Evolutionary conservation across 2,113 vertebrate genomes (phyloP).

Genomic region (Poeciliopsis occidentalis): DNA sequence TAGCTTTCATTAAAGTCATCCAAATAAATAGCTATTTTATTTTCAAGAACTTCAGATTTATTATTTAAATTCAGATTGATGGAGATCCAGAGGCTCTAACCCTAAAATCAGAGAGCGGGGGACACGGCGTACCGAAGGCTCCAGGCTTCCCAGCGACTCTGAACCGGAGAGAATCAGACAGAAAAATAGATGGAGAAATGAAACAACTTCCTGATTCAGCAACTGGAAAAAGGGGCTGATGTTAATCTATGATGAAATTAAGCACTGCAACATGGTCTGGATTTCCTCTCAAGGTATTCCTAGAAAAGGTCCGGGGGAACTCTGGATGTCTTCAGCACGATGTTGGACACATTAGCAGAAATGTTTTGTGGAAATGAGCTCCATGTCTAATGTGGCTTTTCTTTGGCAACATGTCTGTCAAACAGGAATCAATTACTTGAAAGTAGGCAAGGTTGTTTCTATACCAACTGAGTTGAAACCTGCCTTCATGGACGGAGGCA

Average conservation of each 20-base stretch:
- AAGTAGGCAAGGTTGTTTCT: neutral
- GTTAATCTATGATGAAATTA: constrained; percentile 47
- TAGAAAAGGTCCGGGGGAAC: constrained; percentile 21
- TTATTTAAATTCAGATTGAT: neutral
- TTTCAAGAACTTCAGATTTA: neutral
- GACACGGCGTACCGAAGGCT: neutral
- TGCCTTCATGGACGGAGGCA: neutral
- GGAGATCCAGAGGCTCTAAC: neutral
- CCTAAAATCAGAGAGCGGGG: neutral
- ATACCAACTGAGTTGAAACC: neutral
- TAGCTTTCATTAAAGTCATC: no score
- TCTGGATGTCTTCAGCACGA: constrained; percentile 13
- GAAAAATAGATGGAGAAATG: constrained; percentile 24
- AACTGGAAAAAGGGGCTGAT: constrained; percentile 50
- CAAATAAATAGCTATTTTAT: neutral
- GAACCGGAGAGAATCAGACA: neutral
- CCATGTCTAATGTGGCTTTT: constrained; percentile 11
- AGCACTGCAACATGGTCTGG: constrained; percentile 31
- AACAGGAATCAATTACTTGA: neutral
- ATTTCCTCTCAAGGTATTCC: constrained; percentile 48
- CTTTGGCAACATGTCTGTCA: constrained; percentile 2
- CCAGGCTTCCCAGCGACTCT: neutral
- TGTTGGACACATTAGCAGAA: constrained; percentile 38
- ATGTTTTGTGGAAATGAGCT: constrained; percentile 41
- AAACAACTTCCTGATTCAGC: constrained; percentile 40